Evolutionary conservation across 1,140 invertebrate genomes (phyloP).

Genomic region (Zaprionus capensis): DNA sequence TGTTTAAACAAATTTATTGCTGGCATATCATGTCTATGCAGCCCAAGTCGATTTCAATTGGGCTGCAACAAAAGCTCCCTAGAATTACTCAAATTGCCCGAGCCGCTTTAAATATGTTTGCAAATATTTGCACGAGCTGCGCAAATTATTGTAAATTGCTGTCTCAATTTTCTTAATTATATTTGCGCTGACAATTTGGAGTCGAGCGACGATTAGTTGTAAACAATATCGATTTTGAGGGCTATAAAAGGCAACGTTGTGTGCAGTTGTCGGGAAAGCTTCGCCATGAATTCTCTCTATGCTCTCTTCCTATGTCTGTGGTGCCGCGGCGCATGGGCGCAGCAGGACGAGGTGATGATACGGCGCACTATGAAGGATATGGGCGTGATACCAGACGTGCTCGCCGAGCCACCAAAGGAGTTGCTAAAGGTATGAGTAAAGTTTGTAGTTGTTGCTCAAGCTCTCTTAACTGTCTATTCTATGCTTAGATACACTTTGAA

Average conservation of each 20-base stretch:
- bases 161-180: slow-evolving; percentile 45
- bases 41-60: slow-evolving; percentile 27
- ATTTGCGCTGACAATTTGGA: slow-evolving; percentile 46
- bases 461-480: neutral
- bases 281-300: slow-evolving; percentile 47
- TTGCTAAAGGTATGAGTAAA: slow-evolving; percentile 43
- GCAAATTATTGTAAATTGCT: slow-evolving; percentile 49
- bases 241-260: slow-evolving; percentile 28
- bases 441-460: too few species aligned
- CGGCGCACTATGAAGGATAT: slow-evolving; percentile 62
- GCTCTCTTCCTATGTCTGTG: slow-evolving; percentile 21
- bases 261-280: slow-evolving; percentile 8
- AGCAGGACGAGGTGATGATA: slow-evolving; percentile 52
- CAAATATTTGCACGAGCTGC: slow-evolving; percentile 47
- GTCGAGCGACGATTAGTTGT: slow-evolving; percentile 20
- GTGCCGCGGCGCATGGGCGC: slow-evolving; percentile 13
- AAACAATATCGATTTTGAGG: slow-evolving; percentile 26
- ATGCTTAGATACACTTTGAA: slow-evolving; percentile 48
- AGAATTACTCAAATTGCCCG: slow-evolving; percentile 35
- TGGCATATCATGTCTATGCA: neutral
- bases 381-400: slow-evolving; percentile 88
- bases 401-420: slow-evolving; percentile 87
- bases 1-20: slow-evolving; percentile 9
- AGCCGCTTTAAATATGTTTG: slow-evolving; percentile 22
- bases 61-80: neutral